These are phyloP conservation scores for Amphimallon solstitiale DNA, from an alignment of 2,888 invertebrate genomes.

Conservation along the genomic window DNA sequence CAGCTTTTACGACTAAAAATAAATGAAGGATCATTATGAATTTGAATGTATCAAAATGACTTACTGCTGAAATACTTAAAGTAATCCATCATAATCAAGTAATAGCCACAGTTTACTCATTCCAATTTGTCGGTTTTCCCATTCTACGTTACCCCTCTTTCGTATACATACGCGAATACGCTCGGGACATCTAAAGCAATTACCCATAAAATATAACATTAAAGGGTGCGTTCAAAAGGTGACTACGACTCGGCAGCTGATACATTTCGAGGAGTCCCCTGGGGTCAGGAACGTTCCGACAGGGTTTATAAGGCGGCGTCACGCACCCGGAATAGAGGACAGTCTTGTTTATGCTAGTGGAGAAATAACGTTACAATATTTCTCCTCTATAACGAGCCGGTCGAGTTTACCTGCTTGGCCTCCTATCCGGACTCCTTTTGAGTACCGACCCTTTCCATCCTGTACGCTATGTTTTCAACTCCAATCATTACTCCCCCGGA, in stretches of 20 bases:
- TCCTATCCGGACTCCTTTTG: neutral
- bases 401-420: neutral
- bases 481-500: constrained; percentile 1
- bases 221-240: constrained; percentile 24
- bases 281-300: neutral
- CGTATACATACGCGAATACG: neutral
- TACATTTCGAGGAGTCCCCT: constrained; percentile 14
- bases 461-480: too few species aligned
- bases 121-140: neutral
- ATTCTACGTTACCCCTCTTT: neutral
- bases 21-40: too few species aligned
- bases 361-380: constrained; percentile 7
- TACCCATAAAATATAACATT: constrained; percentile 27
- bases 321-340: constrained; percentile 4
- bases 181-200: constrained; percentile 21
- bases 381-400: neutral
- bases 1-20: too few species aligned
- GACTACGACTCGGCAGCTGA: constrained; percentile 23
- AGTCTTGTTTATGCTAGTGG: constrained; percentile 19
- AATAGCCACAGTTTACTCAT: too few species aligned
- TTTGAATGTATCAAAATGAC: too few species aligned
- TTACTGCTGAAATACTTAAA: neutral
- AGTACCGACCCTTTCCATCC: neutral
- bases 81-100: constrained; percentile 20
- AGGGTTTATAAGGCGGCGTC: constrained; percentile 17